Conservation (phyloP, 2,888 invertebrate species). For the Athripsodes cinereus region DNA sequence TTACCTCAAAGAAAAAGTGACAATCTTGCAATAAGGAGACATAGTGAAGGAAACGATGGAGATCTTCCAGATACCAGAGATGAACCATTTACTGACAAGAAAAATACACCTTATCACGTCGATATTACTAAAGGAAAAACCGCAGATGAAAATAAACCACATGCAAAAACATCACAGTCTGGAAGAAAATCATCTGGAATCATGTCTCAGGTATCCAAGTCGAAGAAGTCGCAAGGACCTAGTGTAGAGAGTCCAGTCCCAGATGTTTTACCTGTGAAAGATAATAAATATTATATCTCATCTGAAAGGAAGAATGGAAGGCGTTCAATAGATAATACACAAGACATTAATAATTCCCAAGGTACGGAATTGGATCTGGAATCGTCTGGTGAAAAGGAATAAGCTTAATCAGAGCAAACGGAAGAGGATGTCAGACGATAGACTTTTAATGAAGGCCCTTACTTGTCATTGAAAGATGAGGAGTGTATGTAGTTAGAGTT, state of each 20-base stretch:
- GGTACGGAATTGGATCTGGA: no score
- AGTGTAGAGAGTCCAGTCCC: constrained; percentile 18
- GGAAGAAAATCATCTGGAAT: constrained; percentile 1
- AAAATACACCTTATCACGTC: constrained; percentile 62
- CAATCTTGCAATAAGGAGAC: constrained; percentile 11
- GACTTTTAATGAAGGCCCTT: no score
- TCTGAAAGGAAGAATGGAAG: constrained; percentile 9
- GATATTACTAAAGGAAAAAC: constrained; percentile 46
- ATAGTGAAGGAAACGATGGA: constrained; percentile 3
- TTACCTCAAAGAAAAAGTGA: constrained; percentile 28
- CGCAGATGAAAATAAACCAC: no score
- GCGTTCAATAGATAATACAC: background rate
- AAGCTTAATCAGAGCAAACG: no score
- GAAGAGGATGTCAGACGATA: no score
- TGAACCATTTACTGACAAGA: constrained; percentile 51
- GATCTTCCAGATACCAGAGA: constrained; percentile 17
- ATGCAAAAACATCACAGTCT: constrained; percentile 22
- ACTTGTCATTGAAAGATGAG: no score
- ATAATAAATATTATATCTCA: constrained; percentile 24
- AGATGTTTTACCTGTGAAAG: constrained; percentile 23
- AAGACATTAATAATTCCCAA: no score
- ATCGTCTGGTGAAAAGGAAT: no score
- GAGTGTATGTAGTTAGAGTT: no score
- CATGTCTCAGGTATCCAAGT: background rate
- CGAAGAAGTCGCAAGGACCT: background rate